A percentile compares a stretch with the other conserved stretches of the same genome.
These are phyloP conservation scores for Drosophila bifasciata DNA, from an alignment of 1,140 invertebrate species.

Conservation along the genomic window DNA sequence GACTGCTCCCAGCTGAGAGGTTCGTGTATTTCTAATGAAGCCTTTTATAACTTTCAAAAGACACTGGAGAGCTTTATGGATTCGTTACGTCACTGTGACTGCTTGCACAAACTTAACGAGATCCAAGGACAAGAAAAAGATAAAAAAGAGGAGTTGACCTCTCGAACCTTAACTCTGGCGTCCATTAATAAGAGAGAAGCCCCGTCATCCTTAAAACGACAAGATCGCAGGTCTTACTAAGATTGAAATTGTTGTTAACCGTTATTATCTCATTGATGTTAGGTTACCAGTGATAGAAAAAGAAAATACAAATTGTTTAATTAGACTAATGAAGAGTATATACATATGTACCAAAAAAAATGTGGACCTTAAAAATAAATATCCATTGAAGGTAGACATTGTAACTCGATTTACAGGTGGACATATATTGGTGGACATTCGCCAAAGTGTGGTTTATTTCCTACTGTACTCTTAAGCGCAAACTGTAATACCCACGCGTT, in stretches of 20 bases:
- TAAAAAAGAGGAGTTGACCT: not conserved
- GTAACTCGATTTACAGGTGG: too few species aligned
- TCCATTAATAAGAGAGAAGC: too few species aligned
- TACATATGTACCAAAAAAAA: conserved; percentile 20
- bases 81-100: conserved; percentile 57
- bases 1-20: conserved; percentile 9
- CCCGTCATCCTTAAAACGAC: not conserved
- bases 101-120: conserved; percentile 32
- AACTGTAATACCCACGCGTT: too few species aligned
- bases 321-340: conserved; percentile 9
- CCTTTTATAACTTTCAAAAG: conserved; percentile 8
- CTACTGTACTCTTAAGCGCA: too few species aligned
- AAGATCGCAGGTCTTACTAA: conserved; percentile 1
- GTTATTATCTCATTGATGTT: conserved; percentile 36
- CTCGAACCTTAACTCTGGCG: too few species aligned
- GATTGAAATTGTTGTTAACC: conserved; percentile 34
- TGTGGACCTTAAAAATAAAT: conserved; percentile 25
- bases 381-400: not conserved
- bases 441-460: too few species aligned
- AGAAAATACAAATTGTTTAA: conserved; percentile 19
- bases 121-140: not conserved
- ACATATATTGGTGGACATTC: too few species aligned
- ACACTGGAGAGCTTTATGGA: conserved; percentile 46
- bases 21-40: not conserved
- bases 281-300: conserved; percentile 4